Conservation (phyloP, 2,888 invertebrate species). For the Tipula lateralis region DNA sequence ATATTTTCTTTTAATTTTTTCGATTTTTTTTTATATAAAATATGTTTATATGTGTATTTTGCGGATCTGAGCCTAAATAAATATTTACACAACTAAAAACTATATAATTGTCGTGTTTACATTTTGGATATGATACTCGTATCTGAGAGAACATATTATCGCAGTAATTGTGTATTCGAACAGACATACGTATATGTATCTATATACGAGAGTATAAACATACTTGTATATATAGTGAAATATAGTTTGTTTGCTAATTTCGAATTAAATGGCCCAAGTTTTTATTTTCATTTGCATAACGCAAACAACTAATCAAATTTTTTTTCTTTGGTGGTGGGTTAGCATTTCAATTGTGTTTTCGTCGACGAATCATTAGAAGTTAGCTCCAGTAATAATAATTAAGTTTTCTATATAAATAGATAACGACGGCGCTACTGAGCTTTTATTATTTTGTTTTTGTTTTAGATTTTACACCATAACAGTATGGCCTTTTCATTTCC, state of each 20-base stretch:
- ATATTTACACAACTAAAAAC: not conserved
- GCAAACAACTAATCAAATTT: not conserved
- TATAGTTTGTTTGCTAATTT: not conserved
- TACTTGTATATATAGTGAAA: not conserved
- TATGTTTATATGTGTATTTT: not conserved
- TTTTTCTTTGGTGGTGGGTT: not conserved
- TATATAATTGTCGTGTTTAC: not conserved
- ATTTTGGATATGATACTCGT: not conserved
- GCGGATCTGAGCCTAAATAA: not conserved
- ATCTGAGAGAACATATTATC: not conserved
- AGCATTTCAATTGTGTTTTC: not conserved
- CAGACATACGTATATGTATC: not conserved
- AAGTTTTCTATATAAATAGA: not conserved
- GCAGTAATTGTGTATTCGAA: not conserved
- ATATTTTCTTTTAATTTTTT: not conserved
- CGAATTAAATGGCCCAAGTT: not conserved
- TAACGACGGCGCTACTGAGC: not conserved
- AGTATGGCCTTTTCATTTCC: not conserved
- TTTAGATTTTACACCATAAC: not conserved
- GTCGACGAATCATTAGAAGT: not conserved
- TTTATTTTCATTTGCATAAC: not conserved
- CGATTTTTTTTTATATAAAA: not conserved
- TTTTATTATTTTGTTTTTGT: not conserved
- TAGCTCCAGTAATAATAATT: not conserved
- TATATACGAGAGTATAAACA: not conserved